Conservation (phyloP, 2,888 invertebrate species). For the Gerris lacustris region DNA sequence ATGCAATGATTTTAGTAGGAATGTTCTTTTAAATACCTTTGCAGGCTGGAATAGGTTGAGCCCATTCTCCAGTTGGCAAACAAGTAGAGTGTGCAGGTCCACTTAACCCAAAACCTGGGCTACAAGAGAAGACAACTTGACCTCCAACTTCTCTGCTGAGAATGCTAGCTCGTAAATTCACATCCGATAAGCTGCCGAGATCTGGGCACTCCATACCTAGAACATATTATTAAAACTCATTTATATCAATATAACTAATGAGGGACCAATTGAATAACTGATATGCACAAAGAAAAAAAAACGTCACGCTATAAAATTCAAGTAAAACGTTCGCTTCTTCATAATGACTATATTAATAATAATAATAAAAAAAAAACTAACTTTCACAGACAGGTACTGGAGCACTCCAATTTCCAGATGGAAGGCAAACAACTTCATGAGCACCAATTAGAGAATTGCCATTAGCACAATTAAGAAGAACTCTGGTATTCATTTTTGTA, state of each 20-base stretch:
- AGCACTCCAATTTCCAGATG: conserved; percentile 76
- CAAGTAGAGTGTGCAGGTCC: conserved; percentile 65
- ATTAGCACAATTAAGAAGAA: conserved; percentile 62
- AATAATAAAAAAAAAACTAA: conserved; percentile 37
- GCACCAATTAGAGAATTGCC: conserved; percentile 70
- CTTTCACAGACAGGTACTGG: conserved; percentile 72
- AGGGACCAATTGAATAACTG: too few species aligned
- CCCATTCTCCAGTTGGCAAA: conserved; percentile 67
- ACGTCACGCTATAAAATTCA: too few species aligned
- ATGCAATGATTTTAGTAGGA: too few species aligned
- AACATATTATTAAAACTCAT: conserved; percentile 12
- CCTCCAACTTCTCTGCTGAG: conserved; percentile 70
- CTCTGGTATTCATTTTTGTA: conserved; percentile 60
- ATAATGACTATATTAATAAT: too few species aligned
- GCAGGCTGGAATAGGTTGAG: conserved; percentile 60
- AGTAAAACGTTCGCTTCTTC: too few species aligned
- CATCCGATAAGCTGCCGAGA: conserved; percentile 46
- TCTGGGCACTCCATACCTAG: conserved; percentile 49
- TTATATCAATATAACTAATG: too few species aligned
- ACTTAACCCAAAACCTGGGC: conserved; percentile 53
- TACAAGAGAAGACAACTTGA: conserved; percentile 65
- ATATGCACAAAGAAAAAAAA: too few species aligned
- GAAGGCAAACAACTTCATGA: conserved; percentile 58
- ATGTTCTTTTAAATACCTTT: conserved; percentile 42
- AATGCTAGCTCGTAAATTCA: conserved; percentile 56